Evolutionary conservation across 1,140 invertebrate genomes (phyloP).

Genomic region (Ips nitidus): DNA sequence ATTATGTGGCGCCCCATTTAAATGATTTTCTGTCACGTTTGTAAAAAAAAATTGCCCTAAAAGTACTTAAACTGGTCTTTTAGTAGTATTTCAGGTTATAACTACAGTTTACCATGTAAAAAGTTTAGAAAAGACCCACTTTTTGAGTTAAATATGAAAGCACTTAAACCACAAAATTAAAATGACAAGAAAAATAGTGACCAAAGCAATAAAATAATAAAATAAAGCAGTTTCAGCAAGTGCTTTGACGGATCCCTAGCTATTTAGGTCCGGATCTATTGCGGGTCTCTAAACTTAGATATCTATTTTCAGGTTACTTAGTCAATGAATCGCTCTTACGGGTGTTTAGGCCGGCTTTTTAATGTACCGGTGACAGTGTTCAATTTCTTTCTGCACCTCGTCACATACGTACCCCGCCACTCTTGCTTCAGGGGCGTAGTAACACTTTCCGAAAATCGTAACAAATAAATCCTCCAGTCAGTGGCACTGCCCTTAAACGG

Average conservation of each 20-base stretch:
- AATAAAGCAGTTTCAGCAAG: constrained; percentile 8
- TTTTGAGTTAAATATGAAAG: no score
- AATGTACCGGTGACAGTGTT: constrained; percentile 25
- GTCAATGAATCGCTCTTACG: constrained; percentile 36
- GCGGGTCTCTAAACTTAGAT: constrained; percentile 38
- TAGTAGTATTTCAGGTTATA: no score
- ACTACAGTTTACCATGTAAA: not conserved
- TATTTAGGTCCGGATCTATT: constrained; percentile 16
- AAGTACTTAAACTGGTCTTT: no score
- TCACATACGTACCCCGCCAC: constrained; percentile 24
- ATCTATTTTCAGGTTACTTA: constrained; percentile 41
- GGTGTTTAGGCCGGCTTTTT: constrained; percentile 21
- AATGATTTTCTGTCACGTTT: not conserved
- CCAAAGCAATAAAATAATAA: constrained; percentile 4
- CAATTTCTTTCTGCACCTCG: constrained; percentile 34
- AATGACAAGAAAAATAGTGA: not conserved
- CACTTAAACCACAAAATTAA: no score
- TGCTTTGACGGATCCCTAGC: constrained; percentile 10
- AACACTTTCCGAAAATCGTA: no score
- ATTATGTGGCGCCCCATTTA: constrained; percentile 21
- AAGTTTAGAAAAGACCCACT: no score
- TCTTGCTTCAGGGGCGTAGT: constrained; percentile 2
- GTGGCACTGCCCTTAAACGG: not conserved
- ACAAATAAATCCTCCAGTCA: no score
- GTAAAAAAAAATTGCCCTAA: not conserved